Evolutionary conservation across 2,113 vertebrate species (phyloP), one percentile per base, ranked within the genome.

Genomic region (Indicator indicator): DNA sequence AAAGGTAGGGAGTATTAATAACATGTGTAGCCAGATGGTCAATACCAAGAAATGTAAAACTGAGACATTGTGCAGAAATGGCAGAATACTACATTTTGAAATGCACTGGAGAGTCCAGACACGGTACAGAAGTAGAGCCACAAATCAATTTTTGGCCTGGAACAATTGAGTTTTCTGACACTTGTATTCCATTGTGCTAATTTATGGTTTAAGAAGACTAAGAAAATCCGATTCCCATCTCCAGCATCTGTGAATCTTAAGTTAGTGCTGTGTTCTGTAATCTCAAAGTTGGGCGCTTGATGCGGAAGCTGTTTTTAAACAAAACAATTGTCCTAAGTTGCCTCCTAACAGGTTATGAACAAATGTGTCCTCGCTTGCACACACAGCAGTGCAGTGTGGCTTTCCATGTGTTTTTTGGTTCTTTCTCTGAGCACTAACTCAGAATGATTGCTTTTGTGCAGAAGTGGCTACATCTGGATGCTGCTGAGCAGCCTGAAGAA

Each of bases 341-440:
- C 26, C 0, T 38, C 63, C 26, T 52, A 72, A 55, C 50, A 52
- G 70, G 24, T 74, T 71, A 16, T 59, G n/a, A 89, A 56, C 38
- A 68, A 64, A 52, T 2, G 3, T 0, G 5, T 12, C 68, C 9
- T 69, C 44, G 28, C 59, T 86, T 85, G 33, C 75, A 50, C 3
- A 7, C 40, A 14, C 20, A 7, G n/a, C 12, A 26, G 36, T 7
- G 36, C 20, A 32, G 2, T 26, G 48, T 90, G 77, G 23, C 52
- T 89, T 93, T 94, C 68, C 67, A 38, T 42, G n/a, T 82, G 75
- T 20, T 83, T 93, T 91, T 90, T 55, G 76, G 12, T 77, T 88
- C 58, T 74, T 87, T 83, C 89, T 83, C 69, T 9, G 16, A 95
- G 82, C 73, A 54, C 78, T 56, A 65, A 71, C 85, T 89, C 9